These are phyloP conservation scores for Musca vetustissima DNA, from an alignment of 1,140 invertebrate species.

Conservation along the genomic window DNA sequence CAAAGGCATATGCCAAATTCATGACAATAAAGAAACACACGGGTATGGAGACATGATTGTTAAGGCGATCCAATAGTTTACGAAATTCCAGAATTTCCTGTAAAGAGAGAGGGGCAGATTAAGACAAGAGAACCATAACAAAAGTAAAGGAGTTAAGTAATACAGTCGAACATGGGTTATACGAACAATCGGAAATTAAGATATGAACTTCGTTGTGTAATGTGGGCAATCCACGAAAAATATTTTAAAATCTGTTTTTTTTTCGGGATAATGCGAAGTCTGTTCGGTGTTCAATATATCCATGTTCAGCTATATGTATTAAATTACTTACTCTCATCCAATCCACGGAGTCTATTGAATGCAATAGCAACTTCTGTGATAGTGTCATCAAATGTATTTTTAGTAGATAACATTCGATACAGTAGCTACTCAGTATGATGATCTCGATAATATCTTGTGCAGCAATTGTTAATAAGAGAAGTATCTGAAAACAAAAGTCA, in stretches of 20 bases:
- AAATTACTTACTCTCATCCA: conserved; percentile 70
- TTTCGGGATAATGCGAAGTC: no score
- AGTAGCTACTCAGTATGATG: conserved; percentile 76
- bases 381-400: conserved; percentile 71
- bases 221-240: no score
- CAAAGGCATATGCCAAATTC: conserved; percentile 70
- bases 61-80: conserved; percentile 73
- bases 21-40: conserved; percentile 75
- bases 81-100: conserved; percentile 75
- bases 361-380: conserved; percentile 69
- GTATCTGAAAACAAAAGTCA: conserved; percentile 38
- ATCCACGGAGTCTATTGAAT: conserved; percentile 68
- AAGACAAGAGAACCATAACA: neutral
- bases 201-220: no score
- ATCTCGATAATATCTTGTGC: conserved; percentile 78
- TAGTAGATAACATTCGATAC: conserved; percentile 75
- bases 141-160: neutral
- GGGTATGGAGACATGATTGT: conserved; percentile 70
- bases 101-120: conserved; percentile 32
- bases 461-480: conserved; percentile 68
- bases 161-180: no score
- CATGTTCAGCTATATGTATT: no score
- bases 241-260: no score
- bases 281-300: no score
- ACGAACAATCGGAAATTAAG: no score